Evolutionary conservation across 1,140 invertebrate species (phyloP), one percentile per base, ranked within the genome.

Genomic region (Patella vulgata): DNA sequence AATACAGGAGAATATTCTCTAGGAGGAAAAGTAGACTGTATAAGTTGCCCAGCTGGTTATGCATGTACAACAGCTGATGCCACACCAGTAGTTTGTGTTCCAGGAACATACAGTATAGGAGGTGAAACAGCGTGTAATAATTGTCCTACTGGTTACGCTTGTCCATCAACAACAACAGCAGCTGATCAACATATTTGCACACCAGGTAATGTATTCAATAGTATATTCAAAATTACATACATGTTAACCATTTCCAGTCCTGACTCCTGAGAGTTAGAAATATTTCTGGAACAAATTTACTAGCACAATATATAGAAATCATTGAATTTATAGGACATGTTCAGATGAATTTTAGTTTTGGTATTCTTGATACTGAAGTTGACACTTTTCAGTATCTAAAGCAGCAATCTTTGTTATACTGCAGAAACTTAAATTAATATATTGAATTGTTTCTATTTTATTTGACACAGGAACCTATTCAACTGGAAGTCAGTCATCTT

Each of bases 401-500:
- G n/a, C n/a, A n/a, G n/a, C n/a, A n/a, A n/a, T n/a, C n/a, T n/a
- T n/a, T n/a, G n/a, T n/a, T n/a, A n/a, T n/a, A n/a, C 31, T 14
- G 5, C 19, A 23, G n/a, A n/a, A 3, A 39, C 27, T 33, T 51
- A 21, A 2, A 62, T 39, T 17, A 0, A 43, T 19, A 19, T 5
- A 19, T 9, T 19, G 12, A 53, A 44, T 53, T 54, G 40, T 57
- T 40, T 56, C 59, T 54, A 39, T 4, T 64, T 69, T 31, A n/a
- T n/a, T n/a, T n/a, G n/a, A n/a, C n/a, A n/a, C 63, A 79, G 81
- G 81, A 17, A 74, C 71, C n/a, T 81, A 80, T 44, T 77, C 81
- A 0, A 52, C 64, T 19, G 72, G 78, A 19, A 63, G 59, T 12
- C 73, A 71, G 51, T 66, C 66, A 12, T 52, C 51, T 2, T 80